Evolutionary conservation across 2,113 vertebrate genomes (phyloP), one percentile per base, ranked within the genome.

Genomic region (Leucopternis melanops): DNA sequence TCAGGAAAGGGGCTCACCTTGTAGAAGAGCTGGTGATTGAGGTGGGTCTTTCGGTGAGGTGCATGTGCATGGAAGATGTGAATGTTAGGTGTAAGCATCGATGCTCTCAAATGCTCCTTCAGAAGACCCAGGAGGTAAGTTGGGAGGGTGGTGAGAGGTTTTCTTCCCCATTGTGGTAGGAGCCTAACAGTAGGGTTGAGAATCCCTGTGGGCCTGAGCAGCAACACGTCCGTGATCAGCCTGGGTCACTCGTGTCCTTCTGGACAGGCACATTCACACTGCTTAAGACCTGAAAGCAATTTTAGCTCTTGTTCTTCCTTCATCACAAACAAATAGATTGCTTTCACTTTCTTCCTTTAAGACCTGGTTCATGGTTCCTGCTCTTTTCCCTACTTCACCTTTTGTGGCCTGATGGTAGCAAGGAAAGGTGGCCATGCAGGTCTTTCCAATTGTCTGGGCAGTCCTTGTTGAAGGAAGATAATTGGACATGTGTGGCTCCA

Each of bases 391-490:
- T 96, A 27, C 20, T 8, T 84, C 20, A 20, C 11, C 5, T 92
- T 86, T 71, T 87, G 14, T 83, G 58, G 58, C 77, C 84, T 49
- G 17, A 19, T 22, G 9, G 31, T 95, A 86, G 54, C 63, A 70
- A 58, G 52, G 47, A 55, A 77, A 52, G 74, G 70, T 82, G 88
- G 63, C 23, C 16, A 3, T 74, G 18, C 15, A 55, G 73, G 20
- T 81, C 73, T 91, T 74, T 81, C 77, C 8, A 55, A 42, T 82
- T 93, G 42, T 91, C 78, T 93, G 91, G 61, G 70, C 49, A 54
- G 82, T 49, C 59, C 47, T 83, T 86, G 58, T 78, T 92, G 86
- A 91, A 86, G 80, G 38, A 80, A 96, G 75, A 88, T 95, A 98
- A 95, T 73, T 90, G 54, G 36, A 44, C 71, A 78, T 66, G 77